phyloP scores from a whole-genome alignment of 2,113 vertebrate genomes.

The Phaethon lepturus region DNA sequence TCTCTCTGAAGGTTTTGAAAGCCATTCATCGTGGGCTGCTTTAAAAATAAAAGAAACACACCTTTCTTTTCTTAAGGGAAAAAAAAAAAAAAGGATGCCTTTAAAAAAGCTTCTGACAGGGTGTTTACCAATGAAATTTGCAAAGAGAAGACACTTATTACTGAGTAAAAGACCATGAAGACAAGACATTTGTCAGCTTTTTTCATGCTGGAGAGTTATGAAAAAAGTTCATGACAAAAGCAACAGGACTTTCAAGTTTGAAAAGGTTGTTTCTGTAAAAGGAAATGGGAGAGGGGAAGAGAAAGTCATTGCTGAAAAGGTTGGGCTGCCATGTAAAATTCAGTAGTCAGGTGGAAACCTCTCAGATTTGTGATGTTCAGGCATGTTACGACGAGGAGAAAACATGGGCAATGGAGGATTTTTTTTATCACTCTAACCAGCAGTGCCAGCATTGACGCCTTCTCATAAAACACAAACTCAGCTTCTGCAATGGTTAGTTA shows the following conservation, averaged over 20 bases:
- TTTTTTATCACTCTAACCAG: neutral
- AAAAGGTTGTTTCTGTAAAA: neutral
- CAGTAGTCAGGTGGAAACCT: neutral
- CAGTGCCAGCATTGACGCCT: neutral
- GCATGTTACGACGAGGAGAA: rapidly evolving
- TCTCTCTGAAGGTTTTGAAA: constrained; percentile 18
- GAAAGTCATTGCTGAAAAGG: neutral
- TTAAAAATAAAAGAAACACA: constrained; percentile 17
- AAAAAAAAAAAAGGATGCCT: neutral
- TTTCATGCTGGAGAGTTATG: neutral
- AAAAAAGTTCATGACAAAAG: neutral
- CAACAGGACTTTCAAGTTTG: neutral
- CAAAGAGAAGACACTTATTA: neutral
- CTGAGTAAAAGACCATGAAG: neutral
- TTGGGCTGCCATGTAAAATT: neutral
- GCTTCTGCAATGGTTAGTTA: neutral
- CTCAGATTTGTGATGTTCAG: neutral
- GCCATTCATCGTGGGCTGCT: neutral
- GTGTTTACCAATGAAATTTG: neutral
- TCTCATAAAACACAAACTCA: neutral
- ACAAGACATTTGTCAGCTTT: neutral
- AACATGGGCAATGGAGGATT: neutral
- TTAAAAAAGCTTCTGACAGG: constrained; percentile 27
- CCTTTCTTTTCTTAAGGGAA: neutral
- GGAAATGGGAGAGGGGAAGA: neutral